Evolutionary conservation across 2,888 invertebrate species (phyloP), one percentile per base, ranked within the genome.

Genomic region (Aphidius colemani): DNA sequence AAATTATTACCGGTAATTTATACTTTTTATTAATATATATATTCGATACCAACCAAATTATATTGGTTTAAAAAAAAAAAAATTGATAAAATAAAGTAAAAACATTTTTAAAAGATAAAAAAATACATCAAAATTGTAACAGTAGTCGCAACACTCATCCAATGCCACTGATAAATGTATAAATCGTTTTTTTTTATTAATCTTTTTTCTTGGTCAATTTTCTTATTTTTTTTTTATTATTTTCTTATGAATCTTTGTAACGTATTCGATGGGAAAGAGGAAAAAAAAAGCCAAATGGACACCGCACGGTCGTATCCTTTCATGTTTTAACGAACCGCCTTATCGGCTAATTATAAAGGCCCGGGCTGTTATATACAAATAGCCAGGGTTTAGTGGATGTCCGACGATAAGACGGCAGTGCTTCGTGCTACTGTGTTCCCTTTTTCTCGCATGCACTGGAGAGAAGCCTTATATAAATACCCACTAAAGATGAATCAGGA

Each of bases 271-370:
- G 30, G 4, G 4, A 30, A 5, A 30, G 4, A 2, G 30, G 4
- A 30, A 30, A 30, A 30, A 30, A 30, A 30, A 30, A 56, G 44
- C 18, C 13, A 30, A 56, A 10, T 10, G 10, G 6, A 56, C 6
- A 53, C 9, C 13, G 39, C 41, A 10, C 45, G 10, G 10, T 30
- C 30, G 43, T 66, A 61, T 61, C 65, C 64, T 66, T 67, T 65
- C 56, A 64, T 63, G 59, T 69, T 69, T 69, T 66, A 70, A 70
- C 68, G 70, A 68, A 69, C 67, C 69, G 68, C 69, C 69, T 70
- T 69, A 69, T 70, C 70, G 69, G 65, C 66, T 70, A 69, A 69
- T 69, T 69, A 69, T 70, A 67, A 69, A 69, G 66, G 57, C 66
- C 64, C 55, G 62, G 64, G 66, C 64, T 67, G 67, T 67, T 67